Percentiles rank a stretch among this genome's conserved stretches.
These are phyloP conservation scores for Taenioides sp. DNA, from an alignment of 2,797 vertebrate species.

Conservation along the genomic window DNA sequence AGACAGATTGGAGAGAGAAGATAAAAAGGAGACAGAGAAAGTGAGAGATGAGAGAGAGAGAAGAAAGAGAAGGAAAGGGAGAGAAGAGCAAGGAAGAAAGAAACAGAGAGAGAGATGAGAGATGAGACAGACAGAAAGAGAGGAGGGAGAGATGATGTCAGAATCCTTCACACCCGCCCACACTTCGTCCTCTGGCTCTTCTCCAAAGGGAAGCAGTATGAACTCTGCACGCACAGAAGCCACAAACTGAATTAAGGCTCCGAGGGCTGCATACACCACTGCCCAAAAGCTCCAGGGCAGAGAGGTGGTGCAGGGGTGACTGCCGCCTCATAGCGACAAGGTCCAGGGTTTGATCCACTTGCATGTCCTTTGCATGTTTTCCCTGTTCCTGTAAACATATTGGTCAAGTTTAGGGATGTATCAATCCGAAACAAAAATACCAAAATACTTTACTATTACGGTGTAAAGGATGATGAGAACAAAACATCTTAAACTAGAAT, in stretches of 20 bases:
- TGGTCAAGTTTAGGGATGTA: not conserved
- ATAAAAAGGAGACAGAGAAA: too few relatives aligned
- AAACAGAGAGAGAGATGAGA: too few relatives aligned
- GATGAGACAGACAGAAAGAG: not conserved
- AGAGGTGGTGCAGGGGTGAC: not conserved
- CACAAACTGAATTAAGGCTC: not conserved
- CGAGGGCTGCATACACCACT: not conserved
- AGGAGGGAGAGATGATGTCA: conserved; percentile 72
- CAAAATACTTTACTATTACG: too few relatives aligned
- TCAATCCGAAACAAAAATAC: too few relatives aligned
- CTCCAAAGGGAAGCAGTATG: conserved; percentile 15
- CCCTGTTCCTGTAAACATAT: not conserved
- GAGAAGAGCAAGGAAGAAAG: conserved; percentile 23
- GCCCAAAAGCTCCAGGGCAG: not conserved
- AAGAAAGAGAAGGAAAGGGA: conserved; percentile 33
- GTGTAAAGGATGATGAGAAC: too few relatives aligned
- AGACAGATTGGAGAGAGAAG: conserved; percentile 46
- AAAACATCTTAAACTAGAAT: too few relatives aligned
- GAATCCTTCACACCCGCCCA: conserved; percentile 73
- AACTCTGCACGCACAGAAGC: conserved; percentile 36
- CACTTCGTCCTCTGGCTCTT: conserved; percentile 55
- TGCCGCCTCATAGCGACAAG: not conserved
- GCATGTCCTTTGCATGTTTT: not conserved
- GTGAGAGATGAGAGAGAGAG: not conserved
- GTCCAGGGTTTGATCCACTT: too few relatives aligned